Base-by-base conservation (phyloP, 1,140 invertebrate genomes). In the Notospermus geniculatus region DNA sequence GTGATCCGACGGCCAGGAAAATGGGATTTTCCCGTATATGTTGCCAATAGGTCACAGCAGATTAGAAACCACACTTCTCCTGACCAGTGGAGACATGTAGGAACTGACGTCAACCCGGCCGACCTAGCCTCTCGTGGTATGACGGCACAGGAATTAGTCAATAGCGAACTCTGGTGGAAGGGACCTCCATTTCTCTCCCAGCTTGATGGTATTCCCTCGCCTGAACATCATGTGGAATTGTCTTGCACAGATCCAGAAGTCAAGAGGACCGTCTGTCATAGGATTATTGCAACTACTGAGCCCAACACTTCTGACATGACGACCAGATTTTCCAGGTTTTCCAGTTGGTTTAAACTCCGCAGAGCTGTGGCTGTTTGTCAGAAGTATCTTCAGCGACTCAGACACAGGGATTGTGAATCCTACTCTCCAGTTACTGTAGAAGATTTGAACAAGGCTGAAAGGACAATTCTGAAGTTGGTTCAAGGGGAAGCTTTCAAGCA, bases 51-150 rank as follows among this genome's bases (percentile, higher is more conserved):
- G 9, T 28, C 55, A 9, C 25, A 55, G 28, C 13, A 13, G 4
- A 60, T 60, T 32, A 17, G 22, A 15, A 46, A 27, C 7, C 19
- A 5, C n/a, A 28, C 59, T 7, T 7, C n/a, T 17, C 4, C 52
- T 9, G 29, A 25, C 17, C 50, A 60, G n/a, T 60, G 59, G 59
- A 55, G 17, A n/a, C 54, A 30, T 55, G 59, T 71, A 1, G n/a
- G 22, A 2, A 30, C 65, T 7, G 17, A 55, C 0, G 43, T 59
- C 11, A 68, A 71, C 54, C 64, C 69, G 17, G 64, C 65, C 2
- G 63, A 68, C 46, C 15, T 60, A 53, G 62, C 64, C n/a, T 69
- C 64, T 17, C n/a, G 69, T 25, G 67, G 67, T 9, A 36, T 64
- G 4, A 23, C 13, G 19, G 59, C 54, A 2, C 17, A 50, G 9